phyloP scores from a whole-genome alignment of 2,113 vertebrate species.

The Serinus canaria region DNA sequence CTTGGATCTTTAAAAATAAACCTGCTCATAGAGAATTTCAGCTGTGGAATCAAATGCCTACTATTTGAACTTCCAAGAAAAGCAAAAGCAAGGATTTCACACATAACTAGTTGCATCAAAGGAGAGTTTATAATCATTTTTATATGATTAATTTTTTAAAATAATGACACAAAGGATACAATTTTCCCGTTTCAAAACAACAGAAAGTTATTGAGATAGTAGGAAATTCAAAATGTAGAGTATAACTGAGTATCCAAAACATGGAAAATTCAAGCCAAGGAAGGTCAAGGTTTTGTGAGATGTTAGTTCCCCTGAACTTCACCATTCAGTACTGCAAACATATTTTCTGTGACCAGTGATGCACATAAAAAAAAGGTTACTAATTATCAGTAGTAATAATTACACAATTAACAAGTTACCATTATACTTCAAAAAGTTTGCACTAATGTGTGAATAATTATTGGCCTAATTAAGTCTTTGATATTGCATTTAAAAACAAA shows the following conservation, averaged over 20 bases:
- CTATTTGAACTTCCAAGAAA: background rate
- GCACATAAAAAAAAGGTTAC: slow-evolving; percentile 19
- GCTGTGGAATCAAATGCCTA: background rate
- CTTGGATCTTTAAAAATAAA: background rate
- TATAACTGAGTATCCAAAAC: background rate
- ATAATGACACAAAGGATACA: background rate
- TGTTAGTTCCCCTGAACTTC: background rate
- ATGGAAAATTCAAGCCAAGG: background rate
- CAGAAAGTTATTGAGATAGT: background rate
- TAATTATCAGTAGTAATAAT: slow-evolving; percentile 69
- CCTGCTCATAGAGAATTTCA: background rate
- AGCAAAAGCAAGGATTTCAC: background rate
- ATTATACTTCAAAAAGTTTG: slow-evolving; percentile 64
- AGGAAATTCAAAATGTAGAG: background rate
- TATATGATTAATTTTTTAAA: background rate
- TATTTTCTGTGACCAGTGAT: slow-evolving; percentile 54
- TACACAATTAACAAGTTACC: slow-evolving; percentile 62
- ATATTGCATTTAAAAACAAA: slow-evolving; percentile 45
- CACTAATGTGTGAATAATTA: slow-evolving; percentile 73
- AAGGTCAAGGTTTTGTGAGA: background rate
- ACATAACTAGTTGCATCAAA: background rate
- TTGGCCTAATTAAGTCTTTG: slow-evolving; percentile 65
- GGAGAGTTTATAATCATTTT: background rate
- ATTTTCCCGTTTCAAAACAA: background rate
- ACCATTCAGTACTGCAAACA: background rate